phyloP scores from a whole-genome alignment of 2,113 vertebrate species.

The Phalacrocorax carbo region DNA sequence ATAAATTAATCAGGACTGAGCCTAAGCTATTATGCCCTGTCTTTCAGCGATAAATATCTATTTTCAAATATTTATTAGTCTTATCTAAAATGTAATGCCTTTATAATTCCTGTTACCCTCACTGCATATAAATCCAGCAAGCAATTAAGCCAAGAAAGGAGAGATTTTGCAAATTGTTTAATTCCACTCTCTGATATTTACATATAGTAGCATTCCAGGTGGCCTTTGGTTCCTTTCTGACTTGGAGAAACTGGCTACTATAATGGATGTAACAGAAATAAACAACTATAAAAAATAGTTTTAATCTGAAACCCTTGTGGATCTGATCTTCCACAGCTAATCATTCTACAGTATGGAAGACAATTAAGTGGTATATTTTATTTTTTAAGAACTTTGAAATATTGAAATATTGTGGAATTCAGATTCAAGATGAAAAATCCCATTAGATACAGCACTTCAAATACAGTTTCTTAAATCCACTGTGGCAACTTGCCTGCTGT shows the following conservation, averaged over 20 bases:
- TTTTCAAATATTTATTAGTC: constrained; percentile 11
- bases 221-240: neutral
- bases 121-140: neutral
- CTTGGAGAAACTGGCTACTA: neutral
- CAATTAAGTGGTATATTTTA: neutral
- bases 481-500: neutral
- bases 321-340: neutral
- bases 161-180: neutral
- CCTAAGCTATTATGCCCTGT: neutral
- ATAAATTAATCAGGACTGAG: neutral
- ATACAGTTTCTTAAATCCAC: neutral
- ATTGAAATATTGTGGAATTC: neutral
- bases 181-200: neutral
- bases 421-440: neutral
- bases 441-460: neutral
- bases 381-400: neutral
- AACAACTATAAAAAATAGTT: neutral
- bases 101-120: neutral
- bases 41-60: constrained; percentile 27
- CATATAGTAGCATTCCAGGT: neutral
- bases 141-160: neutral
- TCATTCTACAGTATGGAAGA: neutral
- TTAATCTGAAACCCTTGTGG: neutral
- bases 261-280: neutral
- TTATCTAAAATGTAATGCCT: constrained; percentile 7